Evolutionary conservation across 1,140 invertebrate genomes (phyloP).

Genomic region (Meloidogyne floridensis): DNA sequence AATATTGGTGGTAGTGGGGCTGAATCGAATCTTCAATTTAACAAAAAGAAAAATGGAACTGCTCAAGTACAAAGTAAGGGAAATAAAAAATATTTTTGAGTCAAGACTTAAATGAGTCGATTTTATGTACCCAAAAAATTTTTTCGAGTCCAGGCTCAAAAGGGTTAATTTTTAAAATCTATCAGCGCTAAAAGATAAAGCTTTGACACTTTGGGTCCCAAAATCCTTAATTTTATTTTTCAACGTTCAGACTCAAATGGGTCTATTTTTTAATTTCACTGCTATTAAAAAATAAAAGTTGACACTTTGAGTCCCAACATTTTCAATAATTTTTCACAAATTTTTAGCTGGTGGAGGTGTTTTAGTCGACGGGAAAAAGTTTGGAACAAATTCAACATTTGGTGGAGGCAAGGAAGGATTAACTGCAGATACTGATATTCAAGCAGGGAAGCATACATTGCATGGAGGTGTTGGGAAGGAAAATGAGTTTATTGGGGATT

Average conservation of each 20-base stretch:
- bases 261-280: neutral
- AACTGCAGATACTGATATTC: constrained; percentile 27
- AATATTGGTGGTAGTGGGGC: constrained; percentile 33
- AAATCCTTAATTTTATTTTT: too few relatives aligned
- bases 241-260: neutral
- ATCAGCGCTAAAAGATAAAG: too few relatives aligned
- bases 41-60: constrained; percentile 28
- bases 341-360: constrained; percentile 35
- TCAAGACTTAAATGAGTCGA: too few relatives aligned
- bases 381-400: constrained; percentile 35
- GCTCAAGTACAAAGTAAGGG: constrained; percentile 28
- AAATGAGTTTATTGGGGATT: constrained; percentile 32
- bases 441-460: constrained; percentile 17
- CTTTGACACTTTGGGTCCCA: too few relatives aligned
- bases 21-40: constrained; percentile 27
- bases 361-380: constrained; percentile 29
- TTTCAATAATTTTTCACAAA: neutral
- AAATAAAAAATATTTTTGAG: constrained; percentile 3
- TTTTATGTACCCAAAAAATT: too few relatives aligned
- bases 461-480: constrained; percentile 37
- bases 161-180: too few relatives aligned
- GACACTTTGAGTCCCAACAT: neutral
- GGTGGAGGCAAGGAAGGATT: constrained; percentile 38
- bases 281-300: neutral
- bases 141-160: too few relatives aligned